Percentiles rank a stretch among this genome's conserved stretches.
These are phyloP conservation scores for Synergus umbraculus DNA, from an alignment of 2,888 invertebrate genomes.

Conservation along the genomic window DNA sequence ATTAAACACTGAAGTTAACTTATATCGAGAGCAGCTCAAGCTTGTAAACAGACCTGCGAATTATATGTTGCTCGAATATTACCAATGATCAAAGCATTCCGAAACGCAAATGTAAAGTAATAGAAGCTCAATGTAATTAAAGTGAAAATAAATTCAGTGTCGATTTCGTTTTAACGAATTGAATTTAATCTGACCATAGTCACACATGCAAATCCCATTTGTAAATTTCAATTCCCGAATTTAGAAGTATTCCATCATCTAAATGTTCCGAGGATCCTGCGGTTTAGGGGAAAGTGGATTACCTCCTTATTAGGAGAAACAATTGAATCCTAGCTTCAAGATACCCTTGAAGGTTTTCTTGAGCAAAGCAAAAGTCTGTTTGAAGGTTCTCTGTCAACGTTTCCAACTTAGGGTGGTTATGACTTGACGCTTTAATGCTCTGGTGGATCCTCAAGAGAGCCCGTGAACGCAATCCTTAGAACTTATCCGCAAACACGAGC, in stretches of 20 bases:
- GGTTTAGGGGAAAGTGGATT: neutral
- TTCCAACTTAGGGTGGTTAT: conserved; percentile 46
- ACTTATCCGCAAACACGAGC: conserved; percentile 36
- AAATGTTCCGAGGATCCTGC: neutral
- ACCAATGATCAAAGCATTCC: conserved; percentile 31
- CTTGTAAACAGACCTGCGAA: conserved; percentile 7
- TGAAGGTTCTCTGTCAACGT: conserved; percentile 53
- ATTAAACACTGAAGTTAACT: conserved; percentile 23
- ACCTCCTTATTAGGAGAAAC: conserved; percentile 4
- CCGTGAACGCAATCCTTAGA: conserved; percentile 32
- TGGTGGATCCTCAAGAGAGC: conserved; percentile 49
- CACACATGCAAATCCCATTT: neutral
- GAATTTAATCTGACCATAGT: no score
- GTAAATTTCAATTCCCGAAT: neutral
- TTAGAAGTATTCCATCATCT: neutral
- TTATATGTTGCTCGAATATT: conserved; percentile 31
- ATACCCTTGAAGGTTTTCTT: conserved; percentile 63
- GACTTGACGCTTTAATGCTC: conserved; percentile 57
- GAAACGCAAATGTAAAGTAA: conserved; percentile 3
- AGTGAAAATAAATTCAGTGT: no score
- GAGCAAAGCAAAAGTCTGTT: conserved; percentile 67
- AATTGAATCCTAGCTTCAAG: conserved; percentile 28
- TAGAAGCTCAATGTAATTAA: neutral
- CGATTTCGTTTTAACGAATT: no score
- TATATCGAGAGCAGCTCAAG: conserved; percentile 26